A percentile compares a stretch with the other conserved stretches of the same genome.
Evolutionary conservation across 1,140 invertebrate genomes (phyloP).

Genomic region (Ceratosolen fusciceps): DNA sequence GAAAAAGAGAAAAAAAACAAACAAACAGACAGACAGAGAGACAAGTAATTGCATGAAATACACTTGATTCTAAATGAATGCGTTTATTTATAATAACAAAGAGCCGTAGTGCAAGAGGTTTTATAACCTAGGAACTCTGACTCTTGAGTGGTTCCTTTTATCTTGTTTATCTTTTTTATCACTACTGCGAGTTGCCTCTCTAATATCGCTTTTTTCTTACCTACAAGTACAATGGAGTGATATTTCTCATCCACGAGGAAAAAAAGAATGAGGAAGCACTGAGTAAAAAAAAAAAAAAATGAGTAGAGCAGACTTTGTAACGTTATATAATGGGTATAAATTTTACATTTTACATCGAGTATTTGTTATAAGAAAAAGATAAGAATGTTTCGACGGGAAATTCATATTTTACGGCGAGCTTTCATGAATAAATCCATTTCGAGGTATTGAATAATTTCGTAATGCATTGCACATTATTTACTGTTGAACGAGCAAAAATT

Average conservation of each 20-base stretch:
- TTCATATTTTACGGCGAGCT: neutral
- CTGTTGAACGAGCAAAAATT: no score
- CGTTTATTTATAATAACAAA: slow-evolving; percentile 43
- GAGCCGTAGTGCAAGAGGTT: neutral
- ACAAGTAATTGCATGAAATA: neutral
- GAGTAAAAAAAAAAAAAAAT: neutral
- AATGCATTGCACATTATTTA: no score
- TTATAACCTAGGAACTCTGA: neutral
- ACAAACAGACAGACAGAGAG: neutral
- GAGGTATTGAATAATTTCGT: no score
- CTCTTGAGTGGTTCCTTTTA: neutral
- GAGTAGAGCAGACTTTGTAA: neutral
- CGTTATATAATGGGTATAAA: neutral
- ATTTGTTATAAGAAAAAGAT: neutral
- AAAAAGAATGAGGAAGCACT: no score
- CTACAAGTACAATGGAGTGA: neutral
- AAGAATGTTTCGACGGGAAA: neutral
- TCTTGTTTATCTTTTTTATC: slow-evolving; percentile 43
- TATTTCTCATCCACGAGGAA: neutral
- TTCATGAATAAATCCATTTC: neutral
- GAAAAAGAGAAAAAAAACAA: no score
- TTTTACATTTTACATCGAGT: neutral
- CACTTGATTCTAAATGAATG: slow-evolving; percentile 20
- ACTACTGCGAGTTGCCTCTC: slow-evolving; percentile 2
- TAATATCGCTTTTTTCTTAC: slow-evolving; percentile 11